Conservation (phyloP, 2,888 invertebrate genomes). For the Zaprionus lineosus region DNA sequence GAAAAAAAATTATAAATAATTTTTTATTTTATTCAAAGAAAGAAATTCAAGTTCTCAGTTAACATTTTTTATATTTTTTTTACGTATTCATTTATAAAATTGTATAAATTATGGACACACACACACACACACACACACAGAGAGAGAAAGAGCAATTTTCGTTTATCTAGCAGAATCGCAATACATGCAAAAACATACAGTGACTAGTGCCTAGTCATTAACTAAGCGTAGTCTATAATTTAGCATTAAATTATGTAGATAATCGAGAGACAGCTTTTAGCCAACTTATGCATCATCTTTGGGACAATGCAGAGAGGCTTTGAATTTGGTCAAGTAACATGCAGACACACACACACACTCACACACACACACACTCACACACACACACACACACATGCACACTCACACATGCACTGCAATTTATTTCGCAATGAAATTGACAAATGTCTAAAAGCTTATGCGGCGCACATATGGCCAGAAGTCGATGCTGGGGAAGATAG, state of each 20-base stretch:
- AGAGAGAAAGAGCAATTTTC: no score
- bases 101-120: no score
- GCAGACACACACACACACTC: slow-evolving; percentile 1
- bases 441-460: slow-evolving; percentile 64
- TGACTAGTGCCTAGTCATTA: no score
- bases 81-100: no score
- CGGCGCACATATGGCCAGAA: slow-evolving; percentile 32
- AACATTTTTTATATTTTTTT: no score
- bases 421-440: slow-evolving; percentile 77
- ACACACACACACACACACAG: no score
- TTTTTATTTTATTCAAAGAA: no score
- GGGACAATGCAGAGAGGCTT: slow-evolving; percentile 42
- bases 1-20: no score
- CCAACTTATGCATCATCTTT: slow-evolving; percentile 60
- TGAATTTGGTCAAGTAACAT: slow-evolving; percentile 32
- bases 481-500: slow-evolving; percentile 39
- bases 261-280: slow-evolving; percentile 37
- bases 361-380: slow-evolving; percentile 2
- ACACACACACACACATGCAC: slow-evolving; percentile 2
- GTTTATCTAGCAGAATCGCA: no score
- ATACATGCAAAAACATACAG: no score
- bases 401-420: slow-evolving; percentile 35
- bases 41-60: no score
- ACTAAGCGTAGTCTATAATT: slow-evolving; percentile 67
- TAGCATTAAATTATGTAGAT: slow-evolving; percentile 73